Evolutionary conservation across 2,797 vertebrate genomes (phyloP).

Genomic region (Peromyscus melanophrys): DNA sequence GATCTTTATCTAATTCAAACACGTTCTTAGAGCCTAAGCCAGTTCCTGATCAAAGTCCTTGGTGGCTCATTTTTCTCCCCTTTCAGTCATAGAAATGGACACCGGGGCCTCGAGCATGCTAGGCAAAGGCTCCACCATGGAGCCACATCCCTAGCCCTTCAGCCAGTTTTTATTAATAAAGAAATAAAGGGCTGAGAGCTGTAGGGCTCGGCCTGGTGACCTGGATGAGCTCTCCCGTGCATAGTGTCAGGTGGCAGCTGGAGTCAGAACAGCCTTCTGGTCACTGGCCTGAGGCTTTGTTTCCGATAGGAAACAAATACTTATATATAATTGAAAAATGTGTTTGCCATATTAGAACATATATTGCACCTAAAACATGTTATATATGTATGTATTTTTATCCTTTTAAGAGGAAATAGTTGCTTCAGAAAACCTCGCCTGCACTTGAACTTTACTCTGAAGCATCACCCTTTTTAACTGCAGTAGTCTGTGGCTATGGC

Average conservation of each 20-base stretch:
- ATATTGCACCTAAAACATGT: not conserved
- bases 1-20: not conserved
- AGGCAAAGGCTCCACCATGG: not conserved
- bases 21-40: not conserved
- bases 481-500: not conserved
- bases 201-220: not conserved
- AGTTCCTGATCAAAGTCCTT: not conserved
- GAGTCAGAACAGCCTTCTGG: not conserved
- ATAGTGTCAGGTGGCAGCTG: rapidly evolving
- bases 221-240: not conserved
- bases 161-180: not conserved
- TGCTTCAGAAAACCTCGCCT: not conserved
- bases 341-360: not conserved
- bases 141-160: not conserved
- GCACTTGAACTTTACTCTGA: conserved; percentile 34
- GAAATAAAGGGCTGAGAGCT: not conserved
- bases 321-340: not conserved
- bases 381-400: not conserved
- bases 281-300: not conserved
- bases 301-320: not conserved
- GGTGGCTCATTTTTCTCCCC: not conserved
- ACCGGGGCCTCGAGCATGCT: not conserved
- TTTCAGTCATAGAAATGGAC: not conserved
- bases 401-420: not conserved
- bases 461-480: not conserved